phyloP scores from a whole-genome alignment of 2,113 vertebrate genomes.

The Columba janthina region DNA sequence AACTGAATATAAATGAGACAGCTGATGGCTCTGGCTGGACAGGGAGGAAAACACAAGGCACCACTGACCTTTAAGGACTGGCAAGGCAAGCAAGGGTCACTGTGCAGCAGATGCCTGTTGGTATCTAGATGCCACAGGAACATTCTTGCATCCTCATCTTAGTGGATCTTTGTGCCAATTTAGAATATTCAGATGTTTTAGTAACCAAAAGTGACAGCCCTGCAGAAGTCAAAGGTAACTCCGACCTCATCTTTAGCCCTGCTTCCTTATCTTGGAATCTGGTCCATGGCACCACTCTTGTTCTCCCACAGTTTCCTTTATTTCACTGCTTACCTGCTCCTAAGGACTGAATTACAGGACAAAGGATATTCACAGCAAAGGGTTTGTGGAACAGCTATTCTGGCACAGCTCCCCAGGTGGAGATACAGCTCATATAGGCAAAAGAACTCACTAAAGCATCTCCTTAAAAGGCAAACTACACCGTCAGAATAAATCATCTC shows the following conservation, averaged over 20 bases:
- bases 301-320: slow-evolving; percentile 3
- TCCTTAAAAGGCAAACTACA: slow-evolving; percentile 55
- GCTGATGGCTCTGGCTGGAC: background rate
- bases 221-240: background rate
- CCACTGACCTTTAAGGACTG: background rate
- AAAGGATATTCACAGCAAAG: background rate
- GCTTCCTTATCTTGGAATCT: slow-evolving; percentile 3
- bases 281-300: background rate
- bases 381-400: slow-evolving; percentile 42
- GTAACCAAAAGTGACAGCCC: background rate
- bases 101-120: background rate
- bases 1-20: background rate
- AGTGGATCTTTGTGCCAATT: background rate
- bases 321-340: background rate
- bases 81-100: background rate
- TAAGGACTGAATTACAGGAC: slow-evolving; percentile 2
- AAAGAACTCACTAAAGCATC: slow-evolving; percentile 2
- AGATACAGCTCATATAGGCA: slow-evolving; percentile 26
- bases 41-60: background rate
- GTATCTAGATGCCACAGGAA: background rate
- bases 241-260: background rate
- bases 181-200: background rate
- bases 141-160: background rate
- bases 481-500: slow-evolving; percentile 37
- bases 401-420: slow-evolving; percentile 53